Conservation (phyloP, 2,888 invertebrate species). For the Philereme transversata region DNA sequence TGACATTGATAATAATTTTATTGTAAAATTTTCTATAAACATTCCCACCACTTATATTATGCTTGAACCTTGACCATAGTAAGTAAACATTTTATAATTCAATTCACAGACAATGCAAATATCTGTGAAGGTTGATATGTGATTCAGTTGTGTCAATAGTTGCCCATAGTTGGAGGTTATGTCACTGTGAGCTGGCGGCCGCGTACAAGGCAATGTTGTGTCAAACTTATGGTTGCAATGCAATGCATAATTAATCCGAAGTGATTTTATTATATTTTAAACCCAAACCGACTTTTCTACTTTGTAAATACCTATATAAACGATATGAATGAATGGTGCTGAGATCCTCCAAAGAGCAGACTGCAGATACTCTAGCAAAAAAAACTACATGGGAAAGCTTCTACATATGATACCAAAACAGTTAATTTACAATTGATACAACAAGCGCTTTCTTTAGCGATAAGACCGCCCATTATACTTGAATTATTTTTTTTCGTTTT, state of each 20-base stretch:
- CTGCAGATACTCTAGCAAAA: too few species aligned
- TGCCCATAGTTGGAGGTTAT: conserved; percentile 39
- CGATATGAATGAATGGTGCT: too few species aligned
- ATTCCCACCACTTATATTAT: conserved; percentile 27
- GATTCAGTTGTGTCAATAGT: conserved; percentile 38
- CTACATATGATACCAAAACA: too few species aligned
- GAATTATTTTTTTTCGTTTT: too few species aligned
- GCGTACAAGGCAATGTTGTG: conserved; percentile 18
- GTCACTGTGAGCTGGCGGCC: conserved; percentile 35
- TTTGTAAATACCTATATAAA: too few species aligned
- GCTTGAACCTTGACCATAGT: conserved; percentile 45
- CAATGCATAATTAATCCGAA: conserved; percentile 13
- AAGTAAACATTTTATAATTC: conserved; percentile 42
- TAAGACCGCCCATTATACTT: too few species aligned
- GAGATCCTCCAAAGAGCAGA: too few species aligned
- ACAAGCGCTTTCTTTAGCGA: too few species aligned
- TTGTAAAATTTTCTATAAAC: conserved; percentile 18
- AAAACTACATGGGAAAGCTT: too few species aligned
- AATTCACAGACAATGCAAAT: conserved; percentile 40
- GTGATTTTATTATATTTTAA: neutral
- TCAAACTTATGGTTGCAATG: neutral
- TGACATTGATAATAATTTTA: conserved; percentile 18
- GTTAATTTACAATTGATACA: too few species aligned
- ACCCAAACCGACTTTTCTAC: too few species aligned
- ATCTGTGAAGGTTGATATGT: conserved; percentile 43